These are phyloP conservation scores for Aspidoscelis tigris DNA, from an alignment of 2,113 vertebrate genomes.

Conservation along the genomic window DNA sequence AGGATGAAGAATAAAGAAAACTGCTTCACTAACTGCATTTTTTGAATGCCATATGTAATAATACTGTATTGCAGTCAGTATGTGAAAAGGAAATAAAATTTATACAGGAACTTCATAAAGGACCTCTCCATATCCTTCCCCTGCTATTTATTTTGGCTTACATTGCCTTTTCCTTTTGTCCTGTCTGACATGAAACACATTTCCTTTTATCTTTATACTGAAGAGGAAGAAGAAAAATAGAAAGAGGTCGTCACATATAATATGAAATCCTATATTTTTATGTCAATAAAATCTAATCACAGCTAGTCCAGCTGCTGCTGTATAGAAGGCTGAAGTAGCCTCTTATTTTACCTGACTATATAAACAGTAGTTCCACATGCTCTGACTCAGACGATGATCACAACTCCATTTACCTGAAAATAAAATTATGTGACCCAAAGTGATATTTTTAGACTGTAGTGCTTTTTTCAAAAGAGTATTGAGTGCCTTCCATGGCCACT, in stretches of 20 bases:
- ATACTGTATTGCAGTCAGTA: background rate
- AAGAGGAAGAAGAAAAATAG: background rate
- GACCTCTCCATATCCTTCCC: no score
- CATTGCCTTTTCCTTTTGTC: background rate
- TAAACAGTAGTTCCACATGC: background rate
- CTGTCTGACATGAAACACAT: slow-evolving; percentile 2
- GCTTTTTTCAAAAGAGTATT: no score
- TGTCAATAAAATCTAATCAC: background rate
- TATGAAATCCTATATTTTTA: background rate
- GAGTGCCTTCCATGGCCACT: background rate
- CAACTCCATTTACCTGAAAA: slow-evolving; percentile 1
- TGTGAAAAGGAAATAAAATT: background rate
- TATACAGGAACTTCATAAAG: background rate
- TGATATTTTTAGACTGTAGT: slow-evolving; percentile 1
- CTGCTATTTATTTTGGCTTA: background rate
- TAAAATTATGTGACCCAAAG: background rate
- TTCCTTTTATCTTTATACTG: background rate
- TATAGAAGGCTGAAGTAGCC: background rate
- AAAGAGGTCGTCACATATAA: background rate
- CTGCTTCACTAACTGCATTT: background rate
- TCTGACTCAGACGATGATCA: background rate
- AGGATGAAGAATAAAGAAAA: background rate
- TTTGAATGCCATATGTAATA: background rate
- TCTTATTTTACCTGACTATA: background rate
- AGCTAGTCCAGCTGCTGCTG: background rate